phyloP scores from a whole-genome alignment of 1,140 invertebrate species.

The Drosophila mauritiana region DNA sequence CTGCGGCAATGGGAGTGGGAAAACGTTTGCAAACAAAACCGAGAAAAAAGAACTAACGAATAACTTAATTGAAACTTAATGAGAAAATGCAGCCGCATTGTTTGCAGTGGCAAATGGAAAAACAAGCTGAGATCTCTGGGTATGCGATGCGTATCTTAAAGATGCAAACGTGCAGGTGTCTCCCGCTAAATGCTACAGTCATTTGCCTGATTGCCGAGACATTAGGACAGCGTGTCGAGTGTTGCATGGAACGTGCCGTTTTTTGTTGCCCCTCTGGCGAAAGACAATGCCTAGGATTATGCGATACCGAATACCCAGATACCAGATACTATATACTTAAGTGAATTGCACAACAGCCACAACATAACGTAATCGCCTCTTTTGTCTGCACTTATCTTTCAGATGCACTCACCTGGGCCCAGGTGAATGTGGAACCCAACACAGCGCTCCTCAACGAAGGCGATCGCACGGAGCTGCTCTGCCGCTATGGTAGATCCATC shows the following conservation, averaged over 20 bases:
- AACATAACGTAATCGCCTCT: conserved; percentile 25
- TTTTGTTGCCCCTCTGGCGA: neutral
- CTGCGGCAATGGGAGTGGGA: conserved; percentile 22
- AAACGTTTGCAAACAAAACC: conserved; percentile 44
- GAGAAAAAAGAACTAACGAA: conserved; percentile 21
- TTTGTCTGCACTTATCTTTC: conserved; percentile 26
- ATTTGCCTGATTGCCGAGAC: conserved; percentile 49
- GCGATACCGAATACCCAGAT: conserved; percentile 35
- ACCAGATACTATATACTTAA: conserved; percentile 51
- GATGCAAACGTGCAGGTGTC: conserved; percentile 61
- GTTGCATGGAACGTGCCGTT: conserved; percentile 38
- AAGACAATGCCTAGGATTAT: conserved; percentile 19
- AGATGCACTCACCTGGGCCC: conserved; percentile 75
- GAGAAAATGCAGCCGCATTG: conserved; percentile 62
- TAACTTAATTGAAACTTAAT: conserved; percentile 78
- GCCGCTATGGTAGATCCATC: conserved; percentile 80
- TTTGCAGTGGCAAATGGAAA: conserved; percentile 14
- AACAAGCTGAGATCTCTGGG: conserved; percentile 8
- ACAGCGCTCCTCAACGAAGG: conserved; percentile 82
- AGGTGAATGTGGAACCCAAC: conserved; percentile 78
- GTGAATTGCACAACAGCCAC: conserved; percentile 32
- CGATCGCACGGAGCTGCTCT: conserved; percentile 85
- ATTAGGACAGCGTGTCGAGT: conserved; percentile 29
- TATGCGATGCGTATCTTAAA: conserved; percentile 53
- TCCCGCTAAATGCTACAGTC: conserved; percentile 45